These are phyloP conservation scores for Tetranychus truncatus DNA, from an alignment of 2,888 invertebrate species.

Conservation along the genomic window DNA sequence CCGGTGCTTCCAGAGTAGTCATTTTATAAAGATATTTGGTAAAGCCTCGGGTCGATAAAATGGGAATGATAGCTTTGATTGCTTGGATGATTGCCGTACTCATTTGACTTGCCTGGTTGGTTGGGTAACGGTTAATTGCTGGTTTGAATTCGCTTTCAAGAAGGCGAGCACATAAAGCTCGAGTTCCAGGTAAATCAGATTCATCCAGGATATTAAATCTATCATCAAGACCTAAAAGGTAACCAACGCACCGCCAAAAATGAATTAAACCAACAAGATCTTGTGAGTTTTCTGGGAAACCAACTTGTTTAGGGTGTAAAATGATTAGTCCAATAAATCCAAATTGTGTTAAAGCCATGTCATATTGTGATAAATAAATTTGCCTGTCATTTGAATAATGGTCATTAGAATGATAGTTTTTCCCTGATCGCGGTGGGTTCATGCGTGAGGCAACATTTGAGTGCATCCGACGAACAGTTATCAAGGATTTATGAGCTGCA, in stretches of 20 bases:
- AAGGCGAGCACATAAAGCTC: background rate
- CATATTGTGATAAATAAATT: conserved; percentile 50
- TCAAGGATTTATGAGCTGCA: conserved; percentile 35
- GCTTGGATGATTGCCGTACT: background rate
- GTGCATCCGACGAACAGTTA: conserved; percentile 32
- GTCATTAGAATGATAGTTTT: background rate
- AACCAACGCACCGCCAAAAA: conserved; percentile 63
- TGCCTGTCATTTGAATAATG: background rate
- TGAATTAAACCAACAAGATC: conserved; percentile 59
- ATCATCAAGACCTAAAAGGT: conserved; percentile 62
- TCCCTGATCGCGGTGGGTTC: conserved; percentile 11
- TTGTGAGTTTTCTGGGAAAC: conserved; percentile 42
- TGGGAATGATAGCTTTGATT: conserved; percentile 1
- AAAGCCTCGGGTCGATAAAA: background rate
- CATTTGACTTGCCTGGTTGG: conserved; percentile 5
- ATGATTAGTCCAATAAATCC: conserved; percentile 62
- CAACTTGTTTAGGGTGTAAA: conserved; percentile 43
- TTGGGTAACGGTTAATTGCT: background rate
- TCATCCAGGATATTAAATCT: conserved; percentile 22
- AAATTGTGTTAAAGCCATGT: conserved; percentile 66
- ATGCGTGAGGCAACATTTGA: conserved; percentile 21
- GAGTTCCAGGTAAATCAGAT: background rate
- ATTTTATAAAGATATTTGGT: conserved; percentile 8
- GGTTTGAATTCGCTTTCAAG: conserved; percentile 5
- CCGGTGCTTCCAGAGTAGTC: background rate